Evolutionary conservation across 1,140 invertebrate species (phyloP).

Genomic region (Drosophila subobscura): DNA sequence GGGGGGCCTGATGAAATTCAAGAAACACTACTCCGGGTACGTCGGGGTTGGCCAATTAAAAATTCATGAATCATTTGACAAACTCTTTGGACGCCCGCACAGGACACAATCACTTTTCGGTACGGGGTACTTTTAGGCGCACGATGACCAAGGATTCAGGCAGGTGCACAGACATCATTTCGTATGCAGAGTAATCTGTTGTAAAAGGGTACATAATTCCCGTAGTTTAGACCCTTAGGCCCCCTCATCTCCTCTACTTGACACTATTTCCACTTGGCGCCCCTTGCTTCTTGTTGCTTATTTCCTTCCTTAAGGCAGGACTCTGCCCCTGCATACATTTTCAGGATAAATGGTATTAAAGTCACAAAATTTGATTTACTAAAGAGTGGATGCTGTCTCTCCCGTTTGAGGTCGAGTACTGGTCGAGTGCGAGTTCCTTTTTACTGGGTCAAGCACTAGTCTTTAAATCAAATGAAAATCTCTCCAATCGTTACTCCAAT

Average conservation of each 20-base stretch:
- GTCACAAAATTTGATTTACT: constrained; percentile 36
- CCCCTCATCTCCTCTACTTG: constrained; percentile 1
- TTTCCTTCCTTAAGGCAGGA: too few species aligned
- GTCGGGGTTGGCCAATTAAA: constrained; percentile 61
- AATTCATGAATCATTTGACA: constrained; percentile 81
- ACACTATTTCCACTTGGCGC: background rate
- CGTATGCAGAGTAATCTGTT: constrained; percentile 65
- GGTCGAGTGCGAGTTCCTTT: background rate
- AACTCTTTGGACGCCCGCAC: constrained; percentile 56
- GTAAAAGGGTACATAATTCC: constrained; percentile 67
- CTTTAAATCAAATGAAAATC: constrained; percentile 20
- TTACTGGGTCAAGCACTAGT: constrained; percentile 17
- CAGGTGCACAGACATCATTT: constrained; percentile 27
- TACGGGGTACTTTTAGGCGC: too few species aligned
- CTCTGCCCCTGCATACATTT: too few species aligned
- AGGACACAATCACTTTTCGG: constrained; percentile 33
- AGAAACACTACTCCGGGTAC: constrained; percentile 25
- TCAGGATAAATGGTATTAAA: constrained; percentile 17
- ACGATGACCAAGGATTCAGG: constrained; percentile 10
- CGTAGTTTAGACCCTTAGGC: constrained; percentile 20
- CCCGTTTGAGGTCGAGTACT: too few species aligned
- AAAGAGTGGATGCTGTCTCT: background rate
- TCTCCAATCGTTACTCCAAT: background rate
- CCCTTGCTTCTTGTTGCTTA: background rate
- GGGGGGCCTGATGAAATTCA: constrained; percentile 40